Conservation (phyloP, 2,797 vertebrate genomes). For the Alca torda region DNA sequence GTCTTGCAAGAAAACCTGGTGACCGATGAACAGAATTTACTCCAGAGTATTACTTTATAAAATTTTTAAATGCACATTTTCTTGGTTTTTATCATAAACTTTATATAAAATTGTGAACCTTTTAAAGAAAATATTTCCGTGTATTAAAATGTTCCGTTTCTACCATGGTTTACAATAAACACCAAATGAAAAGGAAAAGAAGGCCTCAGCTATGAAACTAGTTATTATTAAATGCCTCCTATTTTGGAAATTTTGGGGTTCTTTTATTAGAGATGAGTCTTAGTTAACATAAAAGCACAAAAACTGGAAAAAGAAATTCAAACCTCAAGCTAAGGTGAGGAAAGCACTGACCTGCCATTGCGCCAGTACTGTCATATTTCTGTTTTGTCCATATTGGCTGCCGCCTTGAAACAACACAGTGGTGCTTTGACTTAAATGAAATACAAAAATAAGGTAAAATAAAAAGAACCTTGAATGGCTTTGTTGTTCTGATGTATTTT, state of each 20-base stretch:
- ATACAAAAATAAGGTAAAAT: neutral
- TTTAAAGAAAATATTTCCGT: constrained; percentile 40
- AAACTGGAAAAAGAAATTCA: neutral
- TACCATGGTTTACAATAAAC: constrained; percentile 34
- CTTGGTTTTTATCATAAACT: constrained; percentile 41
- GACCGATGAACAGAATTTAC: constrained; percentile 48
- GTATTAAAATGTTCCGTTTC: constrained; percentile 13
- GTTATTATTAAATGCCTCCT: neutral
- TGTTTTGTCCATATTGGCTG: neutral
- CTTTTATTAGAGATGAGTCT: neutral
- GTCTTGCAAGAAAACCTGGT: constrained; percentile 21
- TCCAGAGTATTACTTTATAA: constrained; percentile 48
- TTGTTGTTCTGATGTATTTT: neutral
- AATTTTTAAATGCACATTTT: constrained; percentile 37
- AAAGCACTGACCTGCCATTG: neutral
- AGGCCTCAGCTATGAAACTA: neutral
- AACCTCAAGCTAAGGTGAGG: neutral
- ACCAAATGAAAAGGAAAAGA: neutral
- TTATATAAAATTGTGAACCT: constrained; percentile 25
- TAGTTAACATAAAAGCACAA: neutral
- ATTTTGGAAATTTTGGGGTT: neutral
- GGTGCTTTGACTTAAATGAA: neutral
- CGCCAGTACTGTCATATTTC: neutral
- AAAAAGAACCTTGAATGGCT: neutral
- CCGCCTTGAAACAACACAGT: neutral